Evolutionary conservation across 2,797 vertebrate genomes (phyloP), one percentile per base, ranked within the genome.

Genomic region (Typhlichthys eigenmanni): DNA sequence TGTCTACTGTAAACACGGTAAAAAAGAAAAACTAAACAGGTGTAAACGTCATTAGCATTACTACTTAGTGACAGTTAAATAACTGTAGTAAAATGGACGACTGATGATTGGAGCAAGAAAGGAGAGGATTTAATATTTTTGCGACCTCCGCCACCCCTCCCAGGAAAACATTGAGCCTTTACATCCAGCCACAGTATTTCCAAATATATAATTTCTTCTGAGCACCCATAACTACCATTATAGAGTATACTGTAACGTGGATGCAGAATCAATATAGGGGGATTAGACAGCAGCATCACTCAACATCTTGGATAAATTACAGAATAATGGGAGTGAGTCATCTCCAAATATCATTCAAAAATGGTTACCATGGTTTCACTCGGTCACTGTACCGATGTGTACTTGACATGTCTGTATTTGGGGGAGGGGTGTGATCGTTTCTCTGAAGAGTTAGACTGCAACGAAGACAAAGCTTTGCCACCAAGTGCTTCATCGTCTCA

Each of bases 1-100:
- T 96, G 96, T 96, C 95, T 98, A 99, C 95, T 95, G 95, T 95
- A 95, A 97, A 98, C 93, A 96, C 95, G 94, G 89, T 91, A 91
- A 89, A 91, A 91, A 91, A 91, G 94, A 96, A 84, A 94, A 91
- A 90, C 90, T 96, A 95, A 91, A 87, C 79, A 82, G 90, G 88
- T 94, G 93, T 95, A 95, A 94, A 94, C 93, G 93, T 89, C 92
- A 89, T 96, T 95, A 94, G 87, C 91, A 90, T 95, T 92, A 93
- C 92, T 95, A 92, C 68, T 89, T 80, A 87, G 92, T 94, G 93
- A 95, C 92, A 91, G 93, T 90, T 94, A 92, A 93, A 93, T 89
- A 92, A 89, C 85, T 76, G 86, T 66, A 85, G 91, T 29, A 57
- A 89, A 92, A 89, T 89, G 91, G 81, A 89, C 90, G 94, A 93